These are phyloP conservation scores for Colostygia pectinataria DNA, from an alignment of 2,888 invertebrate species.

Conservation along the genomic window DNA sequence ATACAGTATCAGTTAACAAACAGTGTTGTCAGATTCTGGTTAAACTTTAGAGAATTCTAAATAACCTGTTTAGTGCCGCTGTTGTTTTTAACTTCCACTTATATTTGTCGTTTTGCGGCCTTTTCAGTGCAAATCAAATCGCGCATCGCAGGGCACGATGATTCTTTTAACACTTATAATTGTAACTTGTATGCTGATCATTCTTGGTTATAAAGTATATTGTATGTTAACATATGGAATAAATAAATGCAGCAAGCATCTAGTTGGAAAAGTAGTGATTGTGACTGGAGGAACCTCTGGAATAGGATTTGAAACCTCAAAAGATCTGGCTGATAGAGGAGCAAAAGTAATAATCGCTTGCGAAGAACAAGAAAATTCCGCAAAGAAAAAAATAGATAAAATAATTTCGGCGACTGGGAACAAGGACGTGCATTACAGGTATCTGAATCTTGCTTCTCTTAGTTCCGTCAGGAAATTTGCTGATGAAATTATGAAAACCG, in stretches of 20 bases:
- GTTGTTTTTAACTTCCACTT: no score
- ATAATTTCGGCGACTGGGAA: conserved; percentile 54
- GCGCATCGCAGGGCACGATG: no score
- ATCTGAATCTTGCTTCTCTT: conserved; percentile 79
- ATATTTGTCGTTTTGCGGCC: no score
- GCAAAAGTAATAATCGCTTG: conserved; percentile 92
- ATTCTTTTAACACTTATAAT: no score
- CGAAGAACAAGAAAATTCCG: conserved; percentile 86
- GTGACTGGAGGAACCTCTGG: conserved; percentile 93
- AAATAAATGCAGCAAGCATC: conserved; percentile 54
- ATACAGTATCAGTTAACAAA: no score
- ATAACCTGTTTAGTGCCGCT: no score
- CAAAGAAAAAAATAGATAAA: conserved; percentile 74
- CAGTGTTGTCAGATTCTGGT: no score
- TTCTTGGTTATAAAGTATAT: conserved; percentile 24
- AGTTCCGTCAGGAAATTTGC: conserved; percentile 84
- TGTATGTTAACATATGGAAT: conserved; percentile 38
- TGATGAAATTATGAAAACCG: conserved; percentile 77
- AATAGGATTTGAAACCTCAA: conserved; percentile 90
- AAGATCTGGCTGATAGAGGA: conserved; percentile 87
- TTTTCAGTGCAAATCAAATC: no score
- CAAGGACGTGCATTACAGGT: conserved; percentile 58
- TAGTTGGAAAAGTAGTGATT: conserved; percentile 92
- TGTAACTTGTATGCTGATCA: no score
- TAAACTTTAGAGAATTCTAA: no score